These are phyloP conservation scores for Astropecten irregularis DNA, from an alignment of 53 echinoderm and acorn worm species.

Conservation along the genomic window DNA sequence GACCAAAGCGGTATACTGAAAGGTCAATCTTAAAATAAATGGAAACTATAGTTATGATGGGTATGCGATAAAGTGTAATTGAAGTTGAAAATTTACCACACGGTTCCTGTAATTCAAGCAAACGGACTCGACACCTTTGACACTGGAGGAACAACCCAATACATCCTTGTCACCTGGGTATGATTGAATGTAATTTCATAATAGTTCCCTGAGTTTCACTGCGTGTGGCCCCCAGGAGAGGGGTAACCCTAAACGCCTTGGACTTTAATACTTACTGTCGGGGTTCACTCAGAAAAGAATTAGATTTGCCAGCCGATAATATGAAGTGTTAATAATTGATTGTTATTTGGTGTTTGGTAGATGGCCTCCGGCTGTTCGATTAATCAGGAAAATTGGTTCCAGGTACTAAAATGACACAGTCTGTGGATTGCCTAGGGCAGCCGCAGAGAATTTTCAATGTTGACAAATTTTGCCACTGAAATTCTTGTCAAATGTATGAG, in stretches of 20 bases:
- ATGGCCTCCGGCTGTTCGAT: not conserved
- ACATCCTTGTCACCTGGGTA: slow-evolving; percentile 25
- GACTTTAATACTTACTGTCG: not conserved
- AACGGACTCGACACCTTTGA: not conserved
- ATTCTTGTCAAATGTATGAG: no score
- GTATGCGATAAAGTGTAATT: slow-evolving; percentile 3
- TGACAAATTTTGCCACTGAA: no score
- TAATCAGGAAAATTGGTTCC: not conserved
- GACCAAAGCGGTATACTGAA: no score
- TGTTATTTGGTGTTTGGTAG: not conserved
- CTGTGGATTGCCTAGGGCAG: no score
- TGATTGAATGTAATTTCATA: slow-evolving; percentile 40
- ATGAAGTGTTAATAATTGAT: not conserved
- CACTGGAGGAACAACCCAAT: slow-evolving; percentile 10
- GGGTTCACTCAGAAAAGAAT: slow-evolving; percentile 41
- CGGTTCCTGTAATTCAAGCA: slow-evolving; percentile 29
- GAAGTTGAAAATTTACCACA: not conserved
- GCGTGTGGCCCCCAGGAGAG: slow-evolving; percentile 7
- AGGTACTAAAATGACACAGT: no score
- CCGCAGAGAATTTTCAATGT: no score
- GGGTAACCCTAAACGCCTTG: slow-evolving; percentile 17
- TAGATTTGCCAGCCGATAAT: slow-evolving; percentile 19
- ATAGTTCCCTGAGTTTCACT: slow-evolving; percentile 16
- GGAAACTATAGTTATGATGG: no score
- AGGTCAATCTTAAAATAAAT: no score